Base-by-base conservation (phyloP, 2,888 invertebrate genomes). In the Drosophila phalerata region DNA sequence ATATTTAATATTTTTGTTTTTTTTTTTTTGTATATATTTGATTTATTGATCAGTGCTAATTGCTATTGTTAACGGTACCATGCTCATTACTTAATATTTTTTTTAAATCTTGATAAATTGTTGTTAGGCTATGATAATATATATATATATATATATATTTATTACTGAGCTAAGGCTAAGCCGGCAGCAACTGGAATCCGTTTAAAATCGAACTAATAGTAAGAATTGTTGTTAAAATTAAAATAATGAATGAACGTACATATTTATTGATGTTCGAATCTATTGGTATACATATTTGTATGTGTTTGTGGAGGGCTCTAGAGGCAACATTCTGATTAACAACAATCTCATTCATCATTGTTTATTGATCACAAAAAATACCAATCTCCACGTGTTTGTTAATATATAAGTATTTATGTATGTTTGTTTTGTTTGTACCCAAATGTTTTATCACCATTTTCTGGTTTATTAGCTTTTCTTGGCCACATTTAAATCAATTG, bases 401-500 rank as follows among this genome's bases (percentile, higher is more conserved):
- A 10, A 4, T 22, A 22, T 25, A n/a, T 15, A n/a, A 25, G 45
- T n/a, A n/a, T 28, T 5, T 28, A 28, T 28, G 28, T 28, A 8
- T 22, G 22, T 22, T 22, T 22, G 22, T 22, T 3, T 3, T 43
- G 13, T 22, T 61, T 51, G 49, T 61, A 11, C 17, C 17, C 10
- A 43, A 28, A 37, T 47, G 40, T 48, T 37, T 38, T 51, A 25
- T 49, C 34, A 30, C 42, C 47, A 32, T 60, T 22, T 38, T 10
- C 40, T 40, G 38, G 25, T 43, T 37, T 37, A 37, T 49, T 43
- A 25, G 43, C 13, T 22, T 40, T 47, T 55, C 13, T 11, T 34
- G 15, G n/a, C 37, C 53, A 53, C 37, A 45, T 47, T 30, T 11
- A 67, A 66, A 48, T 32, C 28, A 65, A 45, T 52, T 66, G 22